phyloP scores from a whole-genome alignment of 2,888 invertebrate species.

The Drosophila austrosaltans region DNA sequence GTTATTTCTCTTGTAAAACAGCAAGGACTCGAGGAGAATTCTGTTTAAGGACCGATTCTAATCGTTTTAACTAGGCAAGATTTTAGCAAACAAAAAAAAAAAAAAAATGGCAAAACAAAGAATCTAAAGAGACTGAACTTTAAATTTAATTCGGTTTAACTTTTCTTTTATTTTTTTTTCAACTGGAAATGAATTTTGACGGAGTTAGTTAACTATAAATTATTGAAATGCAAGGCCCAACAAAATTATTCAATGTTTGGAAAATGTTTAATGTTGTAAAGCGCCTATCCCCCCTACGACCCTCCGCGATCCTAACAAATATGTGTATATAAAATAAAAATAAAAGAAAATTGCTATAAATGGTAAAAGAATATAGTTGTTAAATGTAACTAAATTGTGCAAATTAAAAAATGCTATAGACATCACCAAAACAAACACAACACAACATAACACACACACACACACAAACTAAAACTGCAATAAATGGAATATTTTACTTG shows the following conservation, averaged over 20 bases:
- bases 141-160: slow-evolving; percentile 48
- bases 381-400: slow-evolving; percentile 40
- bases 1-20: slow-evolving; percentile 37
- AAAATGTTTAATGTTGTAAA: slow-evolving; percentile 63
- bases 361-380: slow-evolving; percentile 18
- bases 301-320: not conserved
- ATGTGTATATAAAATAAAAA: slow-evolving; percentile 5
- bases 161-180: slow-evolving; percentile 4
- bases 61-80: slow-evolving; percentile 27
- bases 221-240: not conserved
- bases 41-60: slow-evolving; percentile 67
- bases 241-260: slow-evolving; percentile 47
- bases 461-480: slow-evolving; percentile 44
- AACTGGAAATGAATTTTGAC: not conserved
- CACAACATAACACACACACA: slow-evolving; percentile 3
- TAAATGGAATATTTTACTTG: slow-evolving; percentile 69
- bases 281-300: slow-evolving; percentile 14
- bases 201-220: slow-evolving; percentile 17
- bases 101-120: slow-evolving; percentile 42
- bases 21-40: slow-evolving; percentile 83
- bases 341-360: not conserved
- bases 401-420: slow-evolving; percentile 23
- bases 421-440: not conserved
- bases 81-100: slow-evolving; percentile 33
- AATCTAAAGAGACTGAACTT: slow-evolving; percentile 75